phyloP scores from a whole-genome alignment of 2,888 invertebrate genomes.

The Ectemnius lituratus region DNA sequence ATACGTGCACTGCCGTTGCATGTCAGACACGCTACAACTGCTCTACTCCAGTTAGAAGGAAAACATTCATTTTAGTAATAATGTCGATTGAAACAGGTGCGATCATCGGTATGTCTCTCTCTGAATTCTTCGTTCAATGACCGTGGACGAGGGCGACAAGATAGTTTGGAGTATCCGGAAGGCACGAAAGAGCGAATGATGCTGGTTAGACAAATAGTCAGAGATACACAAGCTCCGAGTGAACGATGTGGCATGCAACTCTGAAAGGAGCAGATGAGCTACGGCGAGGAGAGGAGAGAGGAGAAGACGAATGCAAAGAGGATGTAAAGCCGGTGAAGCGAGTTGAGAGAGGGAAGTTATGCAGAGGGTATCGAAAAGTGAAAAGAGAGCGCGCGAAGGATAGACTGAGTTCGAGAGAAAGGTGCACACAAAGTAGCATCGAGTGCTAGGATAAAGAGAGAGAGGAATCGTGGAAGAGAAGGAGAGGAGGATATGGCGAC shows the following conservation, averaged over 20 bases:
- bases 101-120: too few relatives aligned
- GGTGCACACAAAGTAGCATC: neutral
- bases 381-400: neutral
- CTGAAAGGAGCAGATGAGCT: conserved; percentile 12
- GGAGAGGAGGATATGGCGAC: conserved; percentile 27
- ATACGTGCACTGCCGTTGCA: too few relatives aligned
- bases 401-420: conserved; percentile 8
- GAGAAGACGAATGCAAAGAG: conserved; percentile 9
- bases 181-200: conserved; percentile 30
- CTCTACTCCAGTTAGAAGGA: too few relatives aligned
- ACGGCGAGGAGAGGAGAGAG: conserved; percentile 17
- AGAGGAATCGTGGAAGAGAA: conserved; percentile 24
- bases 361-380: neutral
- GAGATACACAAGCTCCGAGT: conserved; percentile 38
- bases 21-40: too few relatives aligned
- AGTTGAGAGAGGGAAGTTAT: too few relatives aligned
- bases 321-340: conserved; percentile 18
- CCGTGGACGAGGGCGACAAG: too few relatives aligned
- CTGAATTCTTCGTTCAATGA: too few relatives aligned
- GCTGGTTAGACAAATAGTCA: too few relatives aligned
- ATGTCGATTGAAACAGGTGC: too few relatives aligned
- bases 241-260: conserved; percentile 60
- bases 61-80: too few relatives aligned
- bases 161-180: neutral
- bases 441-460: conserved; percentile 30